Evolutionary conservation across 2,888 invertebrate species (phyloP).

Genomic region (Pammene aurita): DNA sequence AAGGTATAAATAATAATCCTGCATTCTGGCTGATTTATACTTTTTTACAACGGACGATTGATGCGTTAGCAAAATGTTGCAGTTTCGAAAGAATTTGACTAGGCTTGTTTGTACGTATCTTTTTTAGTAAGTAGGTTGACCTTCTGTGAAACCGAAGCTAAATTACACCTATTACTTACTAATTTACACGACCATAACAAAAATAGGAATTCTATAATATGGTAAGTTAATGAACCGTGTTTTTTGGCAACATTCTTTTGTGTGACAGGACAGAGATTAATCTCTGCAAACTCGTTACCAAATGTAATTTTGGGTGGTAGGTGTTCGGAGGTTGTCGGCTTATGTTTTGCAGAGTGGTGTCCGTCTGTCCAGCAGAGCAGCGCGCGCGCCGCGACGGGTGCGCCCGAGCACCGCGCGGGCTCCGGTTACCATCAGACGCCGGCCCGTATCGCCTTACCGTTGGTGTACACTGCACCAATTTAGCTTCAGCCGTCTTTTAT

Average conservation of each 20-base stretch:
- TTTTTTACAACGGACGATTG: not conserved
- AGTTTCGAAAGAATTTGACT: not conserved
- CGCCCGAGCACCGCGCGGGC: slow-evolving; percentile 53
- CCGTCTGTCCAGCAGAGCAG: slow-evolving; percentile 67
- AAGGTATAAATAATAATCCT: not conserved
- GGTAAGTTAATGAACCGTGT: too few species aligned
- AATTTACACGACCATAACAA: not conserved
- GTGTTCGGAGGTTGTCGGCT: not conserved
- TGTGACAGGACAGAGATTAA: not conserved
- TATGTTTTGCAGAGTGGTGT: slow-evolving; percentile 40
- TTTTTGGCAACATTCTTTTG: not conserved
- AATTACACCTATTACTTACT: not conserved
- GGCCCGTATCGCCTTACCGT: slow-evolving; percentile 44
- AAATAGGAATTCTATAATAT: not conserved
- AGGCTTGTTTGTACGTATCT: not conserved
- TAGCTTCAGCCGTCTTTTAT: too few species aligned
- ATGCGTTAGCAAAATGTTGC: not conserved
- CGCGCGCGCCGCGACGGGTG: slow-evolving; percentile 63
- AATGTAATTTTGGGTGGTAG: not conserved
- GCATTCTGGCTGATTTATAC: not conserved
- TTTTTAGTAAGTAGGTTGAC: not conserved
- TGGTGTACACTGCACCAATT: slow-evolving; percentile 14
- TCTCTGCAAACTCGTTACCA: not conserved
- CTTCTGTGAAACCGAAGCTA: not conserved
- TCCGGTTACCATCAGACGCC: slow-evolving; percentile 72